Base-by-base conservation (phyloP, 2,113 vertebrate species). In the Leucosticte australis region DNA sequence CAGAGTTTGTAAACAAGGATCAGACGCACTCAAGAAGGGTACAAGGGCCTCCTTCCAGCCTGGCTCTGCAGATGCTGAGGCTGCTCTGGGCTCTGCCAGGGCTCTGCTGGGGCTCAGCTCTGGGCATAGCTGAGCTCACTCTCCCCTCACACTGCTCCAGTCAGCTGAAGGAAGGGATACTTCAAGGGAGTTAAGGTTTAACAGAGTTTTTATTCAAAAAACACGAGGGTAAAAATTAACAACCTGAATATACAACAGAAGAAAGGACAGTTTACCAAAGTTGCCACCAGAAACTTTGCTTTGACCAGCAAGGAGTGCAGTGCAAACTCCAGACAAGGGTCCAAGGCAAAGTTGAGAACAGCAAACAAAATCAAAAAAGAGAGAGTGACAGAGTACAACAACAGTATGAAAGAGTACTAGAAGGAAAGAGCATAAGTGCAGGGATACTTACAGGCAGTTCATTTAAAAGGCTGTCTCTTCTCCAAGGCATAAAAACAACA, bases 161-260 rank as follows among this genome's bases (percentile, higher is more conserved):
- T 15, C 21, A 70, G 52, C 68, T 77, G 33, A 73, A 71, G 20
- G 26, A 83, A 71, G 8, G 7, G 31, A 71, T 12, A 15, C 20
- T 20, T 16, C 15, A 62, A 52, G 10, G 31, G 13, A 71, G 26
- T 4, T 52, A 27, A 52, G 37, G 37, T 62, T 62, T 71, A 71
- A 31, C 10, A 49, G 11, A 60, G 20, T 10, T 71, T 83, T 83
- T 71, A 83, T 62, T 71, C 26, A 44, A 52, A 83, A 70, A 62
- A 37, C 6, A 67, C 0, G 0, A 73, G 41, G 46, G 14, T 65
- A 67, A 85, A 90, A 94, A 88, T 82, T 92, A 87, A 86, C 39
- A 57, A 70, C 33, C 39, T 76, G 85, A 95, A 88, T 96, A 94
- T 86, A 95, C 37, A 47, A 59, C 11, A 47, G 26, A 50, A 42